These are phyloP conservation scores for Zosterops borbonicus DNA, from an alignment of 2,113 vertebrate species.

Conservation along the genomic window DNA sequence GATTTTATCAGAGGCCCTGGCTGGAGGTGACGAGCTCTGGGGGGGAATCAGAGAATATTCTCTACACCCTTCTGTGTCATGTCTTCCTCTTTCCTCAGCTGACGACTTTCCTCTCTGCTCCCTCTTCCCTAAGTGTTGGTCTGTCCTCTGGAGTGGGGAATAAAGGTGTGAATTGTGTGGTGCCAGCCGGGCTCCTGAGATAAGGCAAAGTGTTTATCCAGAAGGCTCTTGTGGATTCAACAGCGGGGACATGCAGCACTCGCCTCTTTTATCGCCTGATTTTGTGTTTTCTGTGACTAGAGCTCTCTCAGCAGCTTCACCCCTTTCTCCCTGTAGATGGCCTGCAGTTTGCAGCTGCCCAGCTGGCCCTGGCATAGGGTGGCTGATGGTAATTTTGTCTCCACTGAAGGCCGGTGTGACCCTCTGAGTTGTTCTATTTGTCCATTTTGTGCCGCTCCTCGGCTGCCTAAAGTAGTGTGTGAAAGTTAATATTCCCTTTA, in stretches of 20 bases:
- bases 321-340: neutral
- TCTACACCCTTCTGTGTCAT: fast-evolving
- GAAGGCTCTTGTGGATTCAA: neutral
- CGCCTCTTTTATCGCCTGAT: neutral
- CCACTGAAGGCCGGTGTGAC: fast-evolving
- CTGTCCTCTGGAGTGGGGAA: neutral
- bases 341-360: neutral
- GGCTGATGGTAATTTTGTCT: neutral
- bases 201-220: neutral
- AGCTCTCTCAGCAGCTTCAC: neutral
- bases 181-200: neutral
- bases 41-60: neutral
- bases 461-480: neutral
- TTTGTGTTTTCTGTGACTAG: neutral
- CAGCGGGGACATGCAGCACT: fast-evolving
- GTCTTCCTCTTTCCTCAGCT: neutral
- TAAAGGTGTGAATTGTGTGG: neutral
- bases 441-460: neutral
- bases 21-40: neutral
- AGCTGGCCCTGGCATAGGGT: neutral
- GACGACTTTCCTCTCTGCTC: fast-evolving
- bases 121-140: neutral
- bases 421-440: neutral
- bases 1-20: neutral
- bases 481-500: neutral